Base-by-base conservation (phyloP, 2,113 vertebrate species). In the Spermophilus dauricus region DNA sequence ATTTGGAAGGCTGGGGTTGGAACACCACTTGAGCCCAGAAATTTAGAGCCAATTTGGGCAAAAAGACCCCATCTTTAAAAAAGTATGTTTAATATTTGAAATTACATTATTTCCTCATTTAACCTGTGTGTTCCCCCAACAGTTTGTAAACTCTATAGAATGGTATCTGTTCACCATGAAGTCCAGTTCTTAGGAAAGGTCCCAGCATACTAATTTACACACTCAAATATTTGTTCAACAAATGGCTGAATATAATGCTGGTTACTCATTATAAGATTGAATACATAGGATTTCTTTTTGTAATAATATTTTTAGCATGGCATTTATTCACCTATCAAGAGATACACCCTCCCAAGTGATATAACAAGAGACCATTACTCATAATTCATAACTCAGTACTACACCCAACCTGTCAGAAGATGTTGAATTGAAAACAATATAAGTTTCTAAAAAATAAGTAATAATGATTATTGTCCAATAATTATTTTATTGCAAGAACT, bases 361-460 rank as follows among this genome's bases (percentile, higher is more conserved):
- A 61, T 4, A 70, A 26, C 58, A 91, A 84, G 30, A n/a, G 32
- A 12, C 6, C 48, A 73, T 86, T 93, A 12, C 24, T 65, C 28
- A 93, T 96, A 73, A 12, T 30, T 65, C 28, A 93, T 96, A 73
- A 77, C 75, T 83, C n/a, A 96, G 51, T 83, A 37, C 56, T 86
- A 86, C 1, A 24, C 16, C 4, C 77, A 75, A 16, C 37, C 65
- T 86, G 12, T 28, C 58, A 77, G 67, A 84, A 92, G 69, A 89
- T 78, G 8, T 51, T 94, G n/a, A 77, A 87, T 10, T 72, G n/a
- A 94, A 96, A 97, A 65, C 94, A 92, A 77, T 61, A 92, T 3
- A 91, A 89, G 61, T 65, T 92, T 95, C 51, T 95, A 22, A 90
- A 97, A 96, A 86, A 30, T 32, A 24, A 34, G 92, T 2, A 86